Base-by-base conservation (phyloP, 2,113 vertebrate species). In the Dermatemys mawii region DNA sequence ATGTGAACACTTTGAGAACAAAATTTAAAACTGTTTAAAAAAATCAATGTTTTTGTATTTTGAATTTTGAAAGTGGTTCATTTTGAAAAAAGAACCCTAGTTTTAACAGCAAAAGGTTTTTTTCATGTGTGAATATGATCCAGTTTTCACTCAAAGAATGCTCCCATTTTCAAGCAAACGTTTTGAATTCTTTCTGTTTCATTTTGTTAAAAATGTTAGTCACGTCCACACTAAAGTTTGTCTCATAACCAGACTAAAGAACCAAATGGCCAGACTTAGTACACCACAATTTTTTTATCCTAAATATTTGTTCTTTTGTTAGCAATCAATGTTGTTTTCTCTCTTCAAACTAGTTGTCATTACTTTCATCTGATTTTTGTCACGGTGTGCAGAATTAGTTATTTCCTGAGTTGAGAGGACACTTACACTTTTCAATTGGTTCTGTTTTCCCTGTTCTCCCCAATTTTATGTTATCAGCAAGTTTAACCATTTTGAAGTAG, bases 401-500 rank as follows among this genome's bases (percentile, higher is more conserved):
- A 90, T 94, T 76, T 3, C 14, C 9, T n/a, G 41, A 90, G 0
- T 14, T 57, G 5, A 49, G 10, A 9, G 12, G 93, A n/a, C 19
- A 86, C 27, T 35, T 94, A 88, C 8, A 48, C 50, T 73, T 85
- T 89, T 85, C 17, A 76, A 13, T 46, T 46, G 44, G 4, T 63
- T 94, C 11, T 87, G 27, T 10, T 73, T 93, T 89, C 83, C 88
- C 90, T 26, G 32, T 3, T 92, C 3, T 46, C 54, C 50, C 7
- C 6, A 35, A 6, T 90, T 92, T 73, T 88, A 27, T 70, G 89
- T 90, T 54, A 49, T 84, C 87, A 92, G 85, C 84, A 95, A 88
- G 35, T 88, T 73, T 73, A 84, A 89, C 55, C 27, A 89, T 94
- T 93, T 84, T 3, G 11, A 57, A 89, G 32, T 38, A 87, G 63